Base-by-base conservation (phyloP, 2,888 invertebrate genomes). In the Desoria tigrina region DNA sequence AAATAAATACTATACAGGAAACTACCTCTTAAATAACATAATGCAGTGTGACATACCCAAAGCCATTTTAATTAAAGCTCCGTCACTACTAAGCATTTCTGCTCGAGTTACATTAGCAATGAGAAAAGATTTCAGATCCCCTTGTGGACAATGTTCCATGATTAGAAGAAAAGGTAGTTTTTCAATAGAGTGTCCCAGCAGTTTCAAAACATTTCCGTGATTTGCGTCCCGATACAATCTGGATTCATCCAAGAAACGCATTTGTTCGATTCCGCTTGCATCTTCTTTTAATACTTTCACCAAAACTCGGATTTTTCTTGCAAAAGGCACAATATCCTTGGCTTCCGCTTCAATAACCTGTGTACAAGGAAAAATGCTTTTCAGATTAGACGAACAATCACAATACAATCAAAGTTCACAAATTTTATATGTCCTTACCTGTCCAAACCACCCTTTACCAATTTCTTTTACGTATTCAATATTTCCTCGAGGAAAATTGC, bases 391-490 rank as follows among this genome's bases (percentile, higher is more conserved):
- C n/a, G 9, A 45, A 45, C 6, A 45, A 45, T 9, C 45, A 45
- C 32, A 32, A 32, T 32, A 45, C 45, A 21, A 21, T 18, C 21
- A 45, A 45, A 45, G 21, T 6, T 45, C 4, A 45, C 16, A n/a
- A 21, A 45, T 39, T 39, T 39, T 11, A 21, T 45, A 32, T 32
- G 32, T 51, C 74, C 75, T 77, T 76, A 84, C 84, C 80, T 83
- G 87, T 61, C 92, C 92, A 81, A 92, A 93, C 91, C 92, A 92
- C 49, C 92, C 91, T 72, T 86, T 85, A 1, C 90, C 91, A 66
- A 92, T 84, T 81, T 92, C 91, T 77, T 88, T 85, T 18, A 92
- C 84, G 80, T 92, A 93, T 79, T 90, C 89, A 74, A 93, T 81
- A 78, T 88, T 87, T 77, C 85, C 86, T 73, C 92, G 84, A 0